Conservation (phyloP, 2,113 vertebrate genomes). For the Acrocephalus arundinaceus region DNA sequence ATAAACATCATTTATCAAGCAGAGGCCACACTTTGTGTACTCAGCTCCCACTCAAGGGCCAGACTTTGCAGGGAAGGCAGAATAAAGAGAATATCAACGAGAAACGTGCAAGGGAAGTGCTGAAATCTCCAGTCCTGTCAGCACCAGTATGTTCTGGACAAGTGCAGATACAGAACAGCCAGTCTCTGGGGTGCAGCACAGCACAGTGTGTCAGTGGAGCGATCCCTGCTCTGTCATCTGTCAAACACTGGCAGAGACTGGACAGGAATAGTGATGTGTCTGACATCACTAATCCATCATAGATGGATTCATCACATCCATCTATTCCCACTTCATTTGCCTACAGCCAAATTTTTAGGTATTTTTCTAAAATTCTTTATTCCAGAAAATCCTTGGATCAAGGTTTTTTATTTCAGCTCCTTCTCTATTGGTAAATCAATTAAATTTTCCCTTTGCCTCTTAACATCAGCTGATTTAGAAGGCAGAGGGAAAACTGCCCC, state of each 20-base stretch:
- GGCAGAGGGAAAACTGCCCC: not conserved
- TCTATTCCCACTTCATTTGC: not conserved
- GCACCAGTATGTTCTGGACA: not conserved
- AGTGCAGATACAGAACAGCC: not conserved
- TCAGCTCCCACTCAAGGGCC: not conserved
- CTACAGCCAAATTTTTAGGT: not conserved
- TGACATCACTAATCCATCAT: not conserved
- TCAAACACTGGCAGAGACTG: not conserved
- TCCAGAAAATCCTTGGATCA: not conserved
- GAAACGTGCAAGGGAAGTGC: not conserved
- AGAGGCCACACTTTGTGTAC: not conserved
- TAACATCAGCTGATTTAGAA: not conserved
- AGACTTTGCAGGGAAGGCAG: not conserved
- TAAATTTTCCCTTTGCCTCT: not conserved
- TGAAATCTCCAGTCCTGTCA: not conserved
- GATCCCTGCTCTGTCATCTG: not conserved
- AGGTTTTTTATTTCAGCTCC: not conserved
- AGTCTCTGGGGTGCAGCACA: not conserved
- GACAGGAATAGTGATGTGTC: not conserved
- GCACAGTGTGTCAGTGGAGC: not conserved
- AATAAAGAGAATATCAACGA: not conserved
- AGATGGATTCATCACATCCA: accelerated
- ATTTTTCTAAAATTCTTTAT: not conserved
- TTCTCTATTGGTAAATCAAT: not conserved
- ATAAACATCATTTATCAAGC: not conserved